Conservation (phyloP, 2,797 vertebrate genomes). For the Pantherophis alleghaniensis region DNA sequence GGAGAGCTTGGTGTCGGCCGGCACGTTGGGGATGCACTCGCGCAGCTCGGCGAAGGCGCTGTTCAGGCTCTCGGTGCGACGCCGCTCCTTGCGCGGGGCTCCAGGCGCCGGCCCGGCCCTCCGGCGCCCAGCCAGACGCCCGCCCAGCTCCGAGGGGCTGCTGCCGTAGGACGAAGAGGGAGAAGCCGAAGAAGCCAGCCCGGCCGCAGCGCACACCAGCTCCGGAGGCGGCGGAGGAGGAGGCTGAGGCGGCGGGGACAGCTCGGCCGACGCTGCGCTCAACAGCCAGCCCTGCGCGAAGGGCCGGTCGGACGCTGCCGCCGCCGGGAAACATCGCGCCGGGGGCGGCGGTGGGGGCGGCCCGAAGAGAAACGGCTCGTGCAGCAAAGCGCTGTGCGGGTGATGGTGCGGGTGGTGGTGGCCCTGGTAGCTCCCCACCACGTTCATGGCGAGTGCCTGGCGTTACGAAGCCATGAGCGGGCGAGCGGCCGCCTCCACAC, state of each 20-base stretch:
- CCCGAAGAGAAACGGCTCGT: slow-evolving; percentile 89
- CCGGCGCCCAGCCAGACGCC: slow-evolving; percentile 74
- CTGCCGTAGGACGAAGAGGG: slow-evolving; percentile 64
- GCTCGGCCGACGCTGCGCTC: slow-evolving; percentile 66
- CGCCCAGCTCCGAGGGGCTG: slow-evolving; percentile 69
- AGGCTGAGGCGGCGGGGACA: not conserved
- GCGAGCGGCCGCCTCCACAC: not conserved
- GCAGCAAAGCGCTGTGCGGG: slow-evolving; percentile 72
- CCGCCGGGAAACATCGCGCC: slow-evolving; percentile 66
- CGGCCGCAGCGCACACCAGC: slow-evolving; percentile 77
- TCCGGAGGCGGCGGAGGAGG: slow-evolving; percentile 47
- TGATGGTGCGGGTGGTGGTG: slow-evolving; percentile 82
- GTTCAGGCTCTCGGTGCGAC: slow-evolving; percentile 91
- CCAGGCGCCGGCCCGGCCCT: slow-evolving; percentile 72
- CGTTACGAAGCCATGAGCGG: not conserved
- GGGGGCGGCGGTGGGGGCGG: slow-evolving; percentile 70
- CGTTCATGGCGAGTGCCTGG: slow-evolving; percentile 79
- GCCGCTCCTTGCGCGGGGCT: slow-evolving; percentile 88
- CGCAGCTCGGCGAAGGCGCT: slow-evolving; percentile 88
- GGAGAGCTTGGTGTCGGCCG: slow-evolving; percentile 88
- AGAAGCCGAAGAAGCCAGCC: slow-evolving; percentile 70
- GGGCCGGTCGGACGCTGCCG: slow-evolving; percentile 70
- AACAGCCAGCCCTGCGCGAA: slow-evolving; percentile 92
- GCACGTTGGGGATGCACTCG: slow-evolving; percentile 89
- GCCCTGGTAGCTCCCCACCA: slow-evolving; percentile 90